A percentile compares a stretch with the other conserved stretches of the same genome.
Evolutionary conservation across 2,113 vertebrate species (phyloP).

Genomic region (Macquaria ambigua): DNA sequence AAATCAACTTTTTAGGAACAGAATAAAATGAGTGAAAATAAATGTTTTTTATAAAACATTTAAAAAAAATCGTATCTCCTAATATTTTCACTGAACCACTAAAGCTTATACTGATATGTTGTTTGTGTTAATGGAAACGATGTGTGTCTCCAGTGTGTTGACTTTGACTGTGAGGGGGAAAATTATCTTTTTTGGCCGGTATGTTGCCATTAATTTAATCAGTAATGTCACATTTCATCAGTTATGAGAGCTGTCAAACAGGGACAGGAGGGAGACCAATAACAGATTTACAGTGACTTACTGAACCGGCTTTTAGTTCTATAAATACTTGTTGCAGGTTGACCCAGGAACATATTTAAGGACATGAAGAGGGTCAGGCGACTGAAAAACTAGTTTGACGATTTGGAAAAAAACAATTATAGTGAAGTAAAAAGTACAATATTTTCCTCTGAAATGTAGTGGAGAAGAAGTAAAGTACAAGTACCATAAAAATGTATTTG

Average conservation of each 20-base stretch:
- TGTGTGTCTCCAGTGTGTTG: not conserved
- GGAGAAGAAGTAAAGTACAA: too few relatives aligned
- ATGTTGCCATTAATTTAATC: not conserved
- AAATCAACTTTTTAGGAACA: not conserved
- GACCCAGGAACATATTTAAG: not conserved
- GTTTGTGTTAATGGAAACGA: not conserved
- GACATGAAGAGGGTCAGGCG: too few relatives aligned
- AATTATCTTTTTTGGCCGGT: not conserved
- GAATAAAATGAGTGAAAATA: not conserved
- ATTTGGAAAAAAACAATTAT: too few relatives aligned
- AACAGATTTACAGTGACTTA: not conserved
- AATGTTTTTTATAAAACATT: not conserved
- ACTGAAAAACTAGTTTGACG: not conserved
- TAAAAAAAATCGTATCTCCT: not conserved
- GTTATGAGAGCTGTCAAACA: not conserved
- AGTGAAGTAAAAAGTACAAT: too few relatives aligned
- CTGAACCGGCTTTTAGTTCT: not conserved
- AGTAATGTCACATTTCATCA: not conserved
- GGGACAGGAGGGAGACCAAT: not conserved
- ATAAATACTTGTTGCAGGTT: not conserved
- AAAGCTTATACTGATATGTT: not conserved
- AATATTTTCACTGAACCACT: not conserved
- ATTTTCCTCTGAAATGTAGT: too few relatives aligned
- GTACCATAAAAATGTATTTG: too few relatives aligned
- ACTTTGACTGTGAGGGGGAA: not conserved